Base-by-base conservation (phyloP, 2,797 vertebrate species). In the Mormyrops attenuatus region DNA sequence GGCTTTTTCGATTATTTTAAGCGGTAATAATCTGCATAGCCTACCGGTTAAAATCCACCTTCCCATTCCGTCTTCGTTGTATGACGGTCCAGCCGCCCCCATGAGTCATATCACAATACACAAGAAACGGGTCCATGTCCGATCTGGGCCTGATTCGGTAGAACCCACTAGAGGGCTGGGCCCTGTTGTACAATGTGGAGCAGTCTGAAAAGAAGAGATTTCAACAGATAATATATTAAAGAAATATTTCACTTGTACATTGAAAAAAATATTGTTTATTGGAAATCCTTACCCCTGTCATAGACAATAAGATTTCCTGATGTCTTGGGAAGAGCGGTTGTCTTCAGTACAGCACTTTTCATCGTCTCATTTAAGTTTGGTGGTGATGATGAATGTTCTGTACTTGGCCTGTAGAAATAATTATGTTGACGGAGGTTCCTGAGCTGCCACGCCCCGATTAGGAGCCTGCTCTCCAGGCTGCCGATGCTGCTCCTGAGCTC, bases 41-140 rank as follows among this genome's bases (percentile, higher is more conserved):
- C 22, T 85, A 97, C 98, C 97, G 96, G 93, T 97, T 93, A 91
- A 98, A 98, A 92, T 97, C 94, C 90, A 98, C 96, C 94, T 93
- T 97, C 66, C 98, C 98, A 0, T 97, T 96, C 0, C 96, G 94
- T 0, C 98, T 95, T 60, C 93, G 96, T 92, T 98, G 98, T 77
- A 98, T 95, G 85, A 98, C 95, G 0, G 98, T 98, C 98, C 98
- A 98, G 0, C 97, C 98, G 8, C 96, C 97, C 0, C 97, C 97
- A 0, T 98, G 97, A 0, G 97, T 94, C 98, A 98, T 98, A 91
- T 98, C 98, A 86, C 98, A 98, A 92, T 96, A 98, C 0, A 93
- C 96, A 92, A 97, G 93, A 90, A 98, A 95, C 0, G 98, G 97
- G 63, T 98, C 97, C 66, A 34, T 92, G 0, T 95, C 92, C 0